Percentiles rank a stretch among this genome's conserved stretches.
Conservation (phyloP, 2,888 invertebrate species). For the Microplitis manilae region DNA sequence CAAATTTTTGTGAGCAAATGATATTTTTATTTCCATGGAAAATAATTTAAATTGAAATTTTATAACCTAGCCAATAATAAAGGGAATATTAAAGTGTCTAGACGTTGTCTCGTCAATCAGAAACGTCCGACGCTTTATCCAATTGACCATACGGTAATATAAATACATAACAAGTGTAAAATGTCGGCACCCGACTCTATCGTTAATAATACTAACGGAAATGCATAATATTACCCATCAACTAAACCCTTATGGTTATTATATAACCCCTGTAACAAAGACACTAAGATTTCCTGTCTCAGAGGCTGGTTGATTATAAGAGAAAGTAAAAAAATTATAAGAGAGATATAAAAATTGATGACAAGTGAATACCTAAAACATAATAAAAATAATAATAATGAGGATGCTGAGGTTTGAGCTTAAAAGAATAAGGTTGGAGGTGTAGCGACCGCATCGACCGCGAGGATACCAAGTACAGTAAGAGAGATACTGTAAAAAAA, state of each 20-base stretch:
- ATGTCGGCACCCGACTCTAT: slow-evolving; percentile 29
- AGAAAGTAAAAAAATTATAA: slow-evolving; percentile 30
- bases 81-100: slow-evolving; percentile 57
- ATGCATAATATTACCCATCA: slow-evolving; percentile 60
- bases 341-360: slow-evolving; percentile 38
- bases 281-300: slow-evolving; percentile 46
- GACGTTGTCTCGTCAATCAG: slow-evolving; percentile 68
- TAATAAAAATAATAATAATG: background rate
- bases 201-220: slow-evolving; percentile 56
- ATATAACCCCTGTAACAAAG: background rate
- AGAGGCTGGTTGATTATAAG: slow-evolving; percentile 9
- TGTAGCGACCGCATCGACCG: background rate
- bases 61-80: no score
- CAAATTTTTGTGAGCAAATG: no score
- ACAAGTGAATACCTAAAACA: slow-evolving; percentile 27
- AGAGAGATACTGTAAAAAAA: slow-evolving; percentile 29
- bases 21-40: no score
- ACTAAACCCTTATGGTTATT: slow-evolving; percentile 43
- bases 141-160: slow-evolving; percentile 65
- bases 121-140: slow-evolving; percentile 61
- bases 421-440: background rate
- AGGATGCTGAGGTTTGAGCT: background rate
- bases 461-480: slow-evolving; percentile 14
- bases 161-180: slow-evolving; percentile 48
- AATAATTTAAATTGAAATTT: no score